Conservation (phyloP, 1,140 invertebrate genomes). For the Melipona quadrifasciata region DNA sequence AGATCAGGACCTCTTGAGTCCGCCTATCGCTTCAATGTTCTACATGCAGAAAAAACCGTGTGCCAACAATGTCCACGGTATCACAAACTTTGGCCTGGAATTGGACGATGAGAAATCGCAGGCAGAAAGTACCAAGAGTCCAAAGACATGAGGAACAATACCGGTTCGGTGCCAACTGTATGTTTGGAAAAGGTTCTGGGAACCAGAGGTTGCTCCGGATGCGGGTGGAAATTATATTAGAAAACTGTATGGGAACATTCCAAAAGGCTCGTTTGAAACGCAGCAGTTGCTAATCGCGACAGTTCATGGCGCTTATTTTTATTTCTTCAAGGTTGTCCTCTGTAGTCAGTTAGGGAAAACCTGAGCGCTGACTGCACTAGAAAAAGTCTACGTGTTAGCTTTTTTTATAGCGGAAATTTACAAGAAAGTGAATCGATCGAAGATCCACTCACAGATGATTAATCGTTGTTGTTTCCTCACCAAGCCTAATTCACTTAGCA, state of each 20-base stretch:
- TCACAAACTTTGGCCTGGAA: conserved; percentile 78
- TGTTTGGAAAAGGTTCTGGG: not conserved
- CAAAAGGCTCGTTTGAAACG: not conserved
- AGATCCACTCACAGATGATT: not conserved
- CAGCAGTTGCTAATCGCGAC: not conserved
- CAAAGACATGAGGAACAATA: conserved; percentile 5
- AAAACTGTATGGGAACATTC: not conserved
- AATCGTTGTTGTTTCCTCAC: not conserved
- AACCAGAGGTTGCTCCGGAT: not conserved
- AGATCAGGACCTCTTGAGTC: conserved; percentile 82
- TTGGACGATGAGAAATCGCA: conserved; percentile 75
- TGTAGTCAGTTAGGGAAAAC: not conserved
- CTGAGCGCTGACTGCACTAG: conserved; percentile 5
- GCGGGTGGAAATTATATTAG: not conserved
- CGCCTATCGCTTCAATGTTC: conserved; percentile 78
- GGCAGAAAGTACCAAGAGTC: conserved; percentile 46
- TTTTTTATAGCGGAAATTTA: not conserved
- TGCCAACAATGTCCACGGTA: conserved; percentile 68
- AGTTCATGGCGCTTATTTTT: not conserved
- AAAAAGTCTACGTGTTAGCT: conserved; percentile 10
- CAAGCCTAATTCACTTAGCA: not conserved
- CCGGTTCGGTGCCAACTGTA: too few relatives aligned
- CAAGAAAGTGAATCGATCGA: not conserved
- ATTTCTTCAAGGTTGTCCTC: conserved; percentile 11
- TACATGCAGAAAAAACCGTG: conserved; percentile 62